Evolutionary conservation across 1,140 invertebrate genomes (phyloP).

Genomic region (Limonius californicus): DNA sequence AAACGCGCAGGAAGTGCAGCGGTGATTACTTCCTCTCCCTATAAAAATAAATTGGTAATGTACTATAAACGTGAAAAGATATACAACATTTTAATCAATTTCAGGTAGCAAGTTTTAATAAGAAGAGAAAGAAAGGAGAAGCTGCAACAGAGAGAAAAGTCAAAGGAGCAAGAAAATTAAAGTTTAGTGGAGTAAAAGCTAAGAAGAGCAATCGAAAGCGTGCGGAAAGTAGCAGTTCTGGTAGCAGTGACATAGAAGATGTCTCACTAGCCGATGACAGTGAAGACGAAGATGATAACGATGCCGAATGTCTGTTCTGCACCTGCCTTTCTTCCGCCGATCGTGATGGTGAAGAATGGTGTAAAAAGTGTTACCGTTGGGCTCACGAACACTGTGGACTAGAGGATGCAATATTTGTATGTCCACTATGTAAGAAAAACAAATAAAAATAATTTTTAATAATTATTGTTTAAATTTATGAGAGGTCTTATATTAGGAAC

Average conservation of each 20-base stretch:
- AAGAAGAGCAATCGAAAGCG: neutral
- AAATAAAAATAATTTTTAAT: neutral
- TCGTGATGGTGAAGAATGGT: neutral
- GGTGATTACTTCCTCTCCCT: neutral
- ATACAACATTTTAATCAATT: no score
- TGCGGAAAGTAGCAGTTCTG: neutral
- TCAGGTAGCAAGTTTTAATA: neutral
- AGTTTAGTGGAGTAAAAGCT: neutral
- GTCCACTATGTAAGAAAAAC: neutral
- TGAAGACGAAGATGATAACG: neutral
- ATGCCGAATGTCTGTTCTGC: neutral
- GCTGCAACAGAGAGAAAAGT: no score
- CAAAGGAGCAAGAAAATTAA: neutral
- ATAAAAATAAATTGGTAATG: neutral
- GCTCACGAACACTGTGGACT: neutral
- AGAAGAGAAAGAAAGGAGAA: neutral
- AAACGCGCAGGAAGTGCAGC: neutral
- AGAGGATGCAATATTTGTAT: neutral
- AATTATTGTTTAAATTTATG: no score
- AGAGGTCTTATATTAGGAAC: no score
- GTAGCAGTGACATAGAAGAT: neutral
- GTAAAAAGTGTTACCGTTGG: neutral
- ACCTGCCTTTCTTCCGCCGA: neutral
- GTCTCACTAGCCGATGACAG: neutral
- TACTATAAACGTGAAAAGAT: no score